A percentile compares a stretch with the other conserved stretches of the same genome.
Evolutionary conservation across 2,888 invertebrate species (phyloP).

Genomic region (Oeneis ivallda): DNA sequence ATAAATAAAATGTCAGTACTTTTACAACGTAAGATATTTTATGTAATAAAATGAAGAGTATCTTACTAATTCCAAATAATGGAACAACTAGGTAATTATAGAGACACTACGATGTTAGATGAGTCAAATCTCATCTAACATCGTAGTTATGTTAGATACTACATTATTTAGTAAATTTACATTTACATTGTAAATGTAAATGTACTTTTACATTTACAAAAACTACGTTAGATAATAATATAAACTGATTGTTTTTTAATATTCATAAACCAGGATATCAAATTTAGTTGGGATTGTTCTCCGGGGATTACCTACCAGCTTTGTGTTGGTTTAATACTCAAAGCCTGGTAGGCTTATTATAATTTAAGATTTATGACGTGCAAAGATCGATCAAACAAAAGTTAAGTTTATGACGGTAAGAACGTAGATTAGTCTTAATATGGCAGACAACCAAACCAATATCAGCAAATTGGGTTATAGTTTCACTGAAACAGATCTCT

Average conservation of each 20-base stretch:
- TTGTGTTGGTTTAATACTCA: background rate
- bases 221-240: background rate
- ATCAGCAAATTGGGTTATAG: no score
- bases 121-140: no score
- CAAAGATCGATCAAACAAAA: background rate
- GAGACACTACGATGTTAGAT: no score
- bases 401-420: background rate
- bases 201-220: no score
- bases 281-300: slow-evolving; percentile 2
- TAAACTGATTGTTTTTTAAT: background rate
- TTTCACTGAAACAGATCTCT: no score
- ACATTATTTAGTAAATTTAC: no score
- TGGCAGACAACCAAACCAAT: background rate
- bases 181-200: no score
- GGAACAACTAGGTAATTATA: background rate
- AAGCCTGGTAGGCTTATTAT: background rate
- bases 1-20: background rate
- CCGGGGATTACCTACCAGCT: background rate
- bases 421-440: background rate
- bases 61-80: background rate
- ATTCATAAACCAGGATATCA: slow-evolving; percentile 4
- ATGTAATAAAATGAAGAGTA: background rate
- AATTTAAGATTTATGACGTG: background rate
- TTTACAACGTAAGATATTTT: background rate
- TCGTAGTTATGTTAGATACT: no score